Conservation (phyloP, 1,140 invertebrate species). For the Neuroterus valhalla region DNA sequence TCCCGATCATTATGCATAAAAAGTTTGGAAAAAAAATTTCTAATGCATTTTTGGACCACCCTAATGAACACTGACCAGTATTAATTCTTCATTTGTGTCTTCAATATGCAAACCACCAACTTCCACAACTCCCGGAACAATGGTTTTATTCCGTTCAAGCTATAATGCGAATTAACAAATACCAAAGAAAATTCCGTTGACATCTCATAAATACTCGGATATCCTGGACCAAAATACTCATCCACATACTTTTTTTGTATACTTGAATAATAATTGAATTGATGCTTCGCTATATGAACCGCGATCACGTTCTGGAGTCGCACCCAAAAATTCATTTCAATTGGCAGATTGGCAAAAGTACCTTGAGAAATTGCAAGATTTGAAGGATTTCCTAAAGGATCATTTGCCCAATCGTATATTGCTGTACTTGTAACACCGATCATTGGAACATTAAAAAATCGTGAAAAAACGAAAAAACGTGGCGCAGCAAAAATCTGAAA, state of each 20-base stretch:
- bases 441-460: slow-evolving; percentile 77
- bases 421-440: slow-evolving; percentile 77
- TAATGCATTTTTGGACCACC: too few relatives aligned
- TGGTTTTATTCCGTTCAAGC: slow-evolving; percentile 72
- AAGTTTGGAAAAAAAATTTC: too few relatives aligned
- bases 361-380: slow-evolving; percentile 76
- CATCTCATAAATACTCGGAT: slow-evolving; percentile 65
- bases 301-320: slow-evolving; percentile 65
- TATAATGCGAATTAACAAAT: slow-evolving; percentile 77
- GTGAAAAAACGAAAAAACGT: slow-evolving; percentile 76
- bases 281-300: neutral
- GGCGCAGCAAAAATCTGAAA: slow-evolving; percentile 58
- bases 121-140: slow-evolving; percentile 75
- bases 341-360: slow-evolving; percentile 60
- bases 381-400: slow-evolving; percentile 77
- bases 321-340: slow-evolving; percentile 80
- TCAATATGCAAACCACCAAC: slow-evolving; percentile 78
- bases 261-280: slow-evolving; percentile 45
- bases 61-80: slow-evolving; percentile 51
- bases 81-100: slow-evolving; percentile 43
- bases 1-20: too few relatives aligned
- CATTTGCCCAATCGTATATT: slow-evolving; percentile 76
- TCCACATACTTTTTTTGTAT: slow-evolving; percentile 52
- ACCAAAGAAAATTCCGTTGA: slow-evolving; percentile 72
- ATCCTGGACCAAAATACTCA: slow-evolving; percentile 67